Base-by-base conservation (phyloP, 2,888 invertebrate species). In the Stenodema calcarata region DNA sequence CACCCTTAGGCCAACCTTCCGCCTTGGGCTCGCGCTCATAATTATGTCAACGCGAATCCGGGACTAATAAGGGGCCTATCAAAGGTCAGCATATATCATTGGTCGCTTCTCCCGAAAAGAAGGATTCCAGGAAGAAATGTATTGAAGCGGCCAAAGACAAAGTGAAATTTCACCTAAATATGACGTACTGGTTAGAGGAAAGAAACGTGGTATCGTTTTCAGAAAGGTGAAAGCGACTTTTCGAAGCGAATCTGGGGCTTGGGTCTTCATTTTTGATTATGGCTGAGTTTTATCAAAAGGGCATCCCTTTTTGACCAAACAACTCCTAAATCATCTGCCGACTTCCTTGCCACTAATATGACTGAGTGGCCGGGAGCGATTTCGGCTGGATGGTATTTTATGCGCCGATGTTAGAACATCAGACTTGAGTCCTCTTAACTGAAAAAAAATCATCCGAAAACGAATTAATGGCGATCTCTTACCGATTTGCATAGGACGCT, bases 51-150 rank as follows among this genome's bases (percentile, higher is more conserved):
- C 78, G 47, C 50, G 50, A 80, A 54, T 80, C 80, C 80, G 54
- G 54, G 54, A 80, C 50, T 80, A 80, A 80, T 80, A 80, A 80
- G 80, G 44, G 80, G 80, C 80, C 54, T 80, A 47, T 80, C 47
- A 80, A 80, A 80, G 80, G 80, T 80, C 80, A 80, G 47, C 80
- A 54, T 80, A 80, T 80, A 50, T 80, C 80, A 80, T 50, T 54
- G 54, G 73, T 35, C 41, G 30, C 28, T 73, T 28, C 62, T 2
- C 23, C 54, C 7, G 11, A 23, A 62, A 62, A 62, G 9, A 54
- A 23, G 18, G 3, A 12, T 47, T 12, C 14, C 12, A 47, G 1
- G 1, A 12, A 18, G 54, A 23, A 62, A 78, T 44, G 44, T 16
- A 44, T 78, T 9, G 44, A 78, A 78, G 44, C 44, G 78, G 78